Evolutionary conservation across 2,888 invertebrate genomes (phyloP).

Genomic region (Iselma pallidipennis): DNA sequence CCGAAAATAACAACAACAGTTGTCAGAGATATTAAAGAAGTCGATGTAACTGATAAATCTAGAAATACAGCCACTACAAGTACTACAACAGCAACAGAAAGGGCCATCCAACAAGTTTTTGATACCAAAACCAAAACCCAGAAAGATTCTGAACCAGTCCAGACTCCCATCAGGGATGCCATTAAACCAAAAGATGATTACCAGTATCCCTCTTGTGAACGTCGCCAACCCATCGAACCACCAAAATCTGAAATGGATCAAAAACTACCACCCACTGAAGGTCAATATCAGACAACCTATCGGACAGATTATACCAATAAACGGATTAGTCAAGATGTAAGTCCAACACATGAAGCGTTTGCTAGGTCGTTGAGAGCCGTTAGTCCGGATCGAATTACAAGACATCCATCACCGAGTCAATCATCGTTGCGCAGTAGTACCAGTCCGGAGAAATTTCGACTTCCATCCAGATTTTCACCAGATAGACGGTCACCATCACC

Average conservation of each 20-base stretch:
- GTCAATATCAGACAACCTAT: constrained; percentile 65
- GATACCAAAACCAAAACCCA: neutral
- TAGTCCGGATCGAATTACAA: constrained; percentile 60
- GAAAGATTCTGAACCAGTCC: no score
- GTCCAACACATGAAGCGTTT: constrained; percentile 77
- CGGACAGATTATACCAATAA: constrained; percentile 62
- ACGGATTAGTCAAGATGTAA: constrained; percentile 65
- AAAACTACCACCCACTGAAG: constrained; percentile 51
- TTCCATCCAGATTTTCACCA: constrained; percentile 39
- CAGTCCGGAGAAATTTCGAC: constrained; percentile 48
- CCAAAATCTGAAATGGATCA: constrained; percentile 45
- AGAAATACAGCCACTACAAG: constrained; percentile 20
- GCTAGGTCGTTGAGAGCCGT: constrained; percentile 72
- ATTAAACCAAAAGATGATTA: neutral
- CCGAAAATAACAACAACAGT: constrained; percentile 7
- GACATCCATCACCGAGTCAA: constrained; percentile 61
- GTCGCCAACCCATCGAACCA: constrained; percentile 43
- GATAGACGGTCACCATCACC: constrained; percentile 42
- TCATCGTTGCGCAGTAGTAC: constrained; percentile 60
- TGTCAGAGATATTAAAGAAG: neutral
- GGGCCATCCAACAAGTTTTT: neutral
- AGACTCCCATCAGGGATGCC: no score
- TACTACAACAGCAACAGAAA: constrained; percentile 2
- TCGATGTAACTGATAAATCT: constrained; percentile 10
- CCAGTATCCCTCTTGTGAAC: constrained; percentile 13